Evolutionary conservation across 2,797 vertebrate species (phyloP).

Genomic region (Apogon hyalosoma): DNA sequence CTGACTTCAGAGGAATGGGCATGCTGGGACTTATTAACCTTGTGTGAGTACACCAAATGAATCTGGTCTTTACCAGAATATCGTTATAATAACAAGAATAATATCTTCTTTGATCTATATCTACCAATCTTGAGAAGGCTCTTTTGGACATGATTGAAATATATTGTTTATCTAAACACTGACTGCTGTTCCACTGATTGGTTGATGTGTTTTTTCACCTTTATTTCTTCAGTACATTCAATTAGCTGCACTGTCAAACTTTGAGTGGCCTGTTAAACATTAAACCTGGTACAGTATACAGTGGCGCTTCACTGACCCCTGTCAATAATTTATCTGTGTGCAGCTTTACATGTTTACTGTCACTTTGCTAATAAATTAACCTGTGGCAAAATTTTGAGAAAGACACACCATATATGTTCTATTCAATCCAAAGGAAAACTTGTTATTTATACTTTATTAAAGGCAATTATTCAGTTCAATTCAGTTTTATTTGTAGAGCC

Average conservation of each 20-base stretch:
- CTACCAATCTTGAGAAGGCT: background rate
- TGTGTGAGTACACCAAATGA: slow-evolving; percentile 87
- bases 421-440: background rate
- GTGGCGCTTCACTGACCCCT: background rate
- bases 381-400: background rate
- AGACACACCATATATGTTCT: background rate
- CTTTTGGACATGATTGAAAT: too few species aligned
- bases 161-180: too few species aligned
- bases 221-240: background rate
- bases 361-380: background rate
- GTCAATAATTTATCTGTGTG: slow-evolving; percentile 28
- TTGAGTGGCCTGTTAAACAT: slow-evolving; percentile 1
- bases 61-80: background rate
- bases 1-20: slow-evolving; percentile 99
- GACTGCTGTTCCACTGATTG: too few species aligned
- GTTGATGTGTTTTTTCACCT: too few species aligned
- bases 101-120: background rate
- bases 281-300: background rate
- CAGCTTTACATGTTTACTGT: background rate
- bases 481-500: too few species aligned
- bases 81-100: background rate
- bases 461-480: too few species aligned
- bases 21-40: slow-evolving; percentile 94
- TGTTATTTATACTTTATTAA: background rate
- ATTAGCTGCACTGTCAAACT: background rate